A percentile compares a stretch with the other conserved stretches of the same genome.
These are phyloP conservation scores for Labrus mixtus DNA, from an alignment of 2,113 vertebrate genomes.

Conservation along the genomic window DNA sequence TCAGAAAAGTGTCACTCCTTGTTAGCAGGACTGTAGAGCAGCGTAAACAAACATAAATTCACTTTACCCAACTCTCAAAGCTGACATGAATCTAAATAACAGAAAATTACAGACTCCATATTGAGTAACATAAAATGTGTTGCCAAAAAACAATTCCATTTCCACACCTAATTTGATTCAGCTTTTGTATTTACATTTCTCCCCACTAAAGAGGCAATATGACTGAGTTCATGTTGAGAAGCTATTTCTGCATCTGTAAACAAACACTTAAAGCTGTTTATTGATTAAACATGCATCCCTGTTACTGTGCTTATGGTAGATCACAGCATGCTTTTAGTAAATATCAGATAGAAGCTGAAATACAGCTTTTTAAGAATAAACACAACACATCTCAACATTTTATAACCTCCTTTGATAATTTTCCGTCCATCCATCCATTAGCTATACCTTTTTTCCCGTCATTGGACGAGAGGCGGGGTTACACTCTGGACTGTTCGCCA, in stretches of 20 bases:
- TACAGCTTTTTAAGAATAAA: too few relatives aligned
- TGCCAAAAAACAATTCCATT: not conserved
- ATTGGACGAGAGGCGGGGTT: too few relatives aligned
- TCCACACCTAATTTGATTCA: not conserved
- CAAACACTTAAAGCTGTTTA: not conserved
- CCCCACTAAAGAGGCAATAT: not conserved
- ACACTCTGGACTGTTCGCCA: too few relatives aligned
- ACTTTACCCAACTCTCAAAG: conserved; percentile 8
- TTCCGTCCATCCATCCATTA: too few relatives aligned
- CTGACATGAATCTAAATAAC: conserved; percentile 2
- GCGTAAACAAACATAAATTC: conserved; percentile 16
- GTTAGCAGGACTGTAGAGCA: not conserved
- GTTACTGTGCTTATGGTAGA: not conserved
- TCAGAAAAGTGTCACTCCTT: conserved; percentile 23
- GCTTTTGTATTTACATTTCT: not conserved
- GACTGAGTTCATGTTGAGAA: not conserved
- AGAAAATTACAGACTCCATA: not conserved
- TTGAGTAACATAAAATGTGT: not conserved
- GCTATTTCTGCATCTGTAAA: not conserved
- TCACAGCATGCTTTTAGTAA: too few relatives aligned
- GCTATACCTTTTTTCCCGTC: too few relatives aligned
- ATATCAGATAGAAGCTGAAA: too few relatives aligned
- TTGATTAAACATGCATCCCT: not conserved
- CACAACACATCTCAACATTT: too few relatives aligned
- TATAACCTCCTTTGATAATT: too few relatives aligned